Evolutionary conservation across 1,140 invertebrate genomes (phyloP).

Genomic region (Ectropis grisescens): DNA sequence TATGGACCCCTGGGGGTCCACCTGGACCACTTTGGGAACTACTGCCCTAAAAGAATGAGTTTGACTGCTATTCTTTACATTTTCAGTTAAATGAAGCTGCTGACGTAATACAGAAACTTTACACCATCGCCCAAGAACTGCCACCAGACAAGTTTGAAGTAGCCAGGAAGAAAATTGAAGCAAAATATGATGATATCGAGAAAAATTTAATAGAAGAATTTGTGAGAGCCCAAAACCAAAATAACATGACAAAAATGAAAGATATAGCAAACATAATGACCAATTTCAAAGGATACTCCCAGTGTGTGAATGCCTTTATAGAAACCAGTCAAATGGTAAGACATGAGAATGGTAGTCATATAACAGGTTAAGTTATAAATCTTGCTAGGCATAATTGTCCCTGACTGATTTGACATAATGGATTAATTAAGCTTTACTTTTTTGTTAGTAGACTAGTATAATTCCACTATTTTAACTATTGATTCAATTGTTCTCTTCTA

Average conservation of each 20-base stretch:
- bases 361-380: too few species aligned
- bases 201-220: constrained; percentile 95
- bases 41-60: too few species aligned
- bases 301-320: constrained; percentile 97
- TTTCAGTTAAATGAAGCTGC: constrained; percentile 92
- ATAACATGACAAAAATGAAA: constrained; percentile 92
- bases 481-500: too few species aligned
- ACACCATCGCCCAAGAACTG: constrained; percentile 95
- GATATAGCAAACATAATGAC: constrained; percentile 92
- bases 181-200: constrained; percentile 98
- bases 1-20: too few species aligned
- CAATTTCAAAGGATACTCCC: constrained; percentile 96
- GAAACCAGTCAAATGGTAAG: constrained; percentile 93
- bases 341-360: too few species aligned
- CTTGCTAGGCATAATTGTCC: too few species aligned
- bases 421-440: too few species aligned
- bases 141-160: constrained; percentile 89
- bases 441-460: too few species aligned
- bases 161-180: constrained; percentile 90
- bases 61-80: too few species aligned
- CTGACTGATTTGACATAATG: too few species aligned
- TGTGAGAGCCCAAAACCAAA: constrained; percentile 85
- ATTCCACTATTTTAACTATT: too few species aligned
- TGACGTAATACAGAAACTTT: constrained; percentile 98
- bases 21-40: too few species aligned